Evolutionary conservation across 2,113 vertebrate species (phyloP).

Genomic region (Upupa epops): DNA sequence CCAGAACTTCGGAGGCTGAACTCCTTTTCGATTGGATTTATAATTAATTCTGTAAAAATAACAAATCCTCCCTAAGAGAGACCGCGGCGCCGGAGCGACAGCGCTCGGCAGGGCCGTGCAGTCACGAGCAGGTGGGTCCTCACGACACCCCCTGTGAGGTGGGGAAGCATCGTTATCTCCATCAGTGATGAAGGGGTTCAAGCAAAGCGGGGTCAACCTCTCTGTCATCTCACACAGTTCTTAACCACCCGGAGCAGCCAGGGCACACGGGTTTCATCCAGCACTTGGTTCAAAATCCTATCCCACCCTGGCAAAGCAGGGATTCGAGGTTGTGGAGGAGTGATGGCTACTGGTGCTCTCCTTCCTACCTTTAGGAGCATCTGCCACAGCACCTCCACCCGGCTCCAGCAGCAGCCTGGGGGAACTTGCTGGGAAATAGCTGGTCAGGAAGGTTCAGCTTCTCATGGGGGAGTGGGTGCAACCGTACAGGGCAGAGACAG

Average conservation of each 20-base stretch:
- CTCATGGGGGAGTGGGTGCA: fast-evolving
- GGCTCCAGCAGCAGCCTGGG: background rate
- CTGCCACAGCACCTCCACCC: background rate
- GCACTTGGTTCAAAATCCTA: background rate
- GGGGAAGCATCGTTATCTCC: background rate
- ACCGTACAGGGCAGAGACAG: background rate
- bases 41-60: slow-evolving; percentile 68
- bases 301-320: background rate
- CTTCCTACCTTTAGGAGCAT: background rate
- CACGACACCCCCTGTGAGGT: background rate
- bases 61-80: slow-evolving; percentile 62
- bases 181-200: background rate
- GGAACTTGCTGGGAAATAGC: background rate
- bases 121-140: slow-evolving; percentile 29
- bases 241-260: background rate
- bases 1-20: slow-evolving; percentile 61
- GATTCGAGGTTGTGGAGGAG: background rate
- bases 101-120: slow-evolving; percentile 15
- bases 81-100: slow-evolving; percentile 3
- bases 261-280: background rate
- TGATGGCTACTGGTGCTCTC: background rate
- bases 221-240: background rate
- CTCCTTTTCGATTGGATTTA: slow-evolving; percentile 72
- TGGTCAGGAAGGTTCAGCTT: background rate
- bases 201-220: background rate